Base-by-base conservation (phyloP, 2,797 vertebrate genomes). In the Falco columbarius region DNA sequence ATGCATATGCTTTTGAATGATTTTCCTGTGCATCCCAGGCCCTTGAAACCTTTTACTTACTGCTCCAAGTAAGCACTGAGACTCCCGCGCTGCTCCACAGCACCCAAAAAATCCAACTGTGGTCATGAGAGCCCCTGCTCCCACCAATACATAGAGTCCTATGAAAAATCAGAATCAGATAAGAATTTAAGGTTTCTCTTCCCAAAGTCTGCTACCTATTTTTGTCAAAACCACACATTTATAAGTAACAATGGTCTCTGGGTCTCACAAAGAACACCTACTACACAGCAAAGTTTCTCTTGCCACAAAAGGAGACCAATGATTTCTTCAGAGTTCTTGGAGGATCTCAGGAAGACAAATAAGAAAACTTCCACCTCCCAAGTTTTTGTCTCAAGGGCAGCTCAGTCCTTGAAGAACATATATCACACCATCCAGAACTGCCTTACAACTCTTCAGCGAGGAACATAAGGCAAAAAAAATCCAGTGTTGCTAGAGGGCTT, bases 41-140 rank as follows among this genome's bases (percentile, higher is more conserved):
- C 40, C 67, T 18, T 56, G 49, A 75, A 93, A 75, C 24, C 23
- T 65, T 90, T 84, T 97, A 98, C 99, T 98, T 98, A 99, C 99
- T 92, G 98, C 98, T 98, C 98, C 99, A 12, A 99, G 99, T 83
- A 99, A 98, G 97, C 99, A 99, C 94, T 99, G 99, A 32, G 99
- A 99, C 96, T 99, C 99, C 42, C 98, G 98, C 14, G 99, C 98
- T 29, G 99, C 99, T 93, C 99, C 99, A 36, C 99, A 99, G 97
- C 99, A 99, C 4, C 99, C 99, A 3, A 99, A 99, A 98, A 99
- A 99, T 22, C 99, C 99, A n/a, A 99, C 98, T 7, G 99, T 93
- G 98, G 99, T 98, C 99, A 99, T 99, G 95, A 99, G 58, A 63
- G 98, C 98, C 40, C 99, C 99, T 3, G 99, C 98, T 80, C 99